Evolutionary conservation across 2,888 invertebrate genomes (phyloP), one percentile per base, ranked within the genome.

Genomic region (Artemia sp.): DNA sequence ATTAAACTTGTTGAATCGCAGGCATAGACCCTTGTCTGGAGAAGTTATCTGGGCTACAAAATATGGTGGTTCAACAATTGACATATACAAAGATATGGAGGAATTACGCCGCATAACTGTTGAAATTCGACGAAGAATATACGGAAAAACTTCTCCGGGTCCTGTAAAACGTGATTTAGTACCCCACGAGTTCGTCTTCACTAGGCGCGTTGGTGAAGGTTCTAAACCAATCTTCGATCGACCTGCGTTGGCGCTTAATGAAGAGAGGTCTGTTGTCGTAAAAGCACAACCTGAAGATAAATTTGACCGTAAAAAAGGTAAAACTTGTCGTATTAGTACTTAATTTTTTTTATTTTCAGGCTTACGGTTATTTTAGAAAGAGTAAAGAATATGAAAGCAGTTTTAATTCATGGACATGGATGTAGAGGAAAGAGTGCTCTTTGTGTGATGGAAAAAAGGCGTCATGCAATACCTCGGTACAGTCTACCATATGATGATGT

Each of bases 121-220:
- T 24, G 64, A 58, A 58, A 58, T 58, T 24, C 64, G 64, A 58
- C 64, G 64, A n/a, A n/a, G 64, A 8, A 58, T 58, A n/a, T 19
- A 58, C 24, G 64, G 64, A 10, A 58, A 58, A 24, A n/a, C 64
- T 19, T 58, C 64, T n/a, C 24, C 64, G 1, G 64, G 64, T 19
- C 64, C 64, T 8, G 24, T 58, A 19, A 58, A 58, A 58, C 64
- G 64, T 24, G 64, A 58, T 10, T 10, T 58, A 9, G 64, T 19
- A 19, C 64, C 64, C 8, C n/a, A 58, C n/a, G 64, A 58, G 64
- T 58, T 58, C 64, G 64, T 24, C 8, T 24, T 58, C 24, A 58
- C 24, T 24, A n/a, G 64, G 10, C 64, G 64, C 64, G 64, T 24
- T 24, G 64, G 64, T 58, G 64, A 58, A 58, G 64, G 64, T 8